Percentiles rank a stretch among this genome's conserved stretches.
Evolutionary conservation across 2,888 invertebrate genomes (phyloP).

Genomic region (Drosophila villosipedis): DNA sequence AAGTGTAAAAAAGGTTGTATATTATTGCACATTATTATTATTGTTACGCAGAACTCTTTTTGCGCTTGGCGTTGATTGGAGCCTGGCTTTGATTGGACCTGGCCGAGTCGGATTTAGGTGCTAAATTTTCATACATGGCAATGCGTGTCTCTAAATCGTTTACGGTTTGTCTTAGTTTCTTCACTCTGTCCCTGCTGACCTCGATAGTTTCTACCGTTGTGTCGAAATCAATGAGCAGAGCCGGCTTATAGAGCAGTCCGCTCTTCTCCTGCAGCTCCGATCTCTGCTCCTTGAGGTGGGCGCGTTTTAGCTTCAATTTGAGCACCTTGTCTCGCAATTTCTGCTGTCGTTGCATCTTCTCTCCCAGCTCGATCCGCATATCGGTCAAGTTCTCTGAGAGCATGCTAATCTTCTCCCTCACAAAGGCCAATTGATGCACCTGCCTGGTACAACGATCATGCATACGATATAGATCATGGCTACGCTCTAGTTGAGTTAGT

Average conservation of each 20-base stretch:
- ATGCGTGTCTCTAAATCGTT: conserved; percentile 31
- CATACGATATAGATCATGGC: conserved; percentile 30
- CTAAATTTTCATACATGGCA: neutral
- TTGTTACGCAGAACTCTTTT: neutral
- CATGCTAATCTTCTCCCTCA: conserved; percentile 48
- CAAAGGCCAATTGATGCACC: conserved; percentile 48
- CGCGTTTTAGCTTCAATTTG: conserved; percentile 26
- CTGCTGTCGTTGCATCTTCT: rapidly evolving
- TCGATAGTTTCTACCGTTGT: conserved; percentile 10
- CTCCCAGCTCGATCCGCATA: rapidly evolving
- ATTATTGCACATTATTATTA: neutral
- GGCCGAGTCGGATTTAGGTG: rapidly evolving
- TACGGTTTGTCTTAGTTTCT: neutral
- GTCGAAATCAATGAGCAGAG: conserved; percentile 44
- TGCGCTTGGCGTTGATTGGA: rapidly evolving
- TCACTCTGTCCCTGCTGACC: neutral
- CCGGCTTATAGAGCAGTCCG: conserved; percentile 45
- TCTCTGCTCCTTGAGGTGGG: conserved; percentile 13
- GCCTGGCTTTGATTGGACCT: neutral
- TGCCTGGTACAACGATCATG: conserved; percentile 44
- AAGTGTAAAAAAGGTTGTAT: neutral
- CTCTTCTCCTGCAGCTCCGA: neutral
- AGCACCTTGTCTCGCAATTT: conserved; percentile 25
- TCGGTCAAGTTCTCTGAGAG: neutral
- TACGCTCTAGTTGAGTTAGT: conserved; percentile 31